Evolutionary conservation across 2,888 invertebrate genomes (phyloP).

Genomic region (Polyommatus iphigenia): DNA sequence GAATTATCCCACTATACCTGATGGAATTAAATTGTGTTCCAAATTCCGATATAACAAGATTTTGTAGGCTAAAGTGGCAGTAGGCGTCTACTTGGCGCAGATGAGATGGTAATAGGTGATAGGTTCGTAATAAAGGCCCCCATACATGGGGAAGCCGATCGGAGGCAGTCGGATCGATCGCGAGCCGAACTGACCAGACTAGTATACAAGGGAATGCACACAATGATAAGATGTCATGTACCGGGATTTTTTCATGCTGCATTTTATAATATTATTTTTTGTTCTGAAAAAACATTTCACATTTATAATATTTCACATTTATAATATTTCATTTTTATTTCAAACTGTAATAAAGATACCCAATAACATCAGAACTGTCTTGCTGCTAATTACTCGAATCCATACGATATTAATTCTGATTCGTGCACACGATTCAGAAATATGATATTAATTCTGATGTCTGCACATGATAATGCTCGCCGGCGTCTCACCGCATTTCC

Average conservation of each 20-base stretch:
- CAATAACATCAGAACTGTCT: no score
- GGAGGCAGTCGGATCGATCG: neutral
- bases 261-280: neutral
- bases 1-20: conserved; percentile 15
- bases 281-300: neutral
- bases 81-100: neutral
- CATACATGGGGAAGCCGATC: neutral
- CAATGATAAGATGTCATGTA: neutral
- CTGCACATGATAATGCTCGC: neutral
- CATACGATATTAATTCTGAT: neutral
- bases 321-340: neutral
- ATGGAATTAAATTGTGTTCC: conserved; percentile 12
- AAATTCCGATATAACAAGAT: conserved; percentile 16
- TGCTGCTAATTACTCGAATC: no score
- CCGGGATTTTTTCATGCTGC: neutral
- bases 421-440: neutral
- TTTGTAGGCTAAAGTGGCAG: conserved; percentile 15
- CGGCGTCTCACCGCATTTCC: neutral
- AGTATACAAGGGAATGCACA: no score
- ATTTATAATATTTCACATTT: neutral
- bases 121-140: neutral
- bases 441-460: conserved; percentile 15
- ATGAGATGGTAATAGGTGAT: conserved; percentile 2
- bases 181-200: no score
- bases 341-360: neutral